phyloP scores from a whole-genome alignment of 2,888 invertebrate species.

The Hydrotaea cyrtoneurina region DNA sequence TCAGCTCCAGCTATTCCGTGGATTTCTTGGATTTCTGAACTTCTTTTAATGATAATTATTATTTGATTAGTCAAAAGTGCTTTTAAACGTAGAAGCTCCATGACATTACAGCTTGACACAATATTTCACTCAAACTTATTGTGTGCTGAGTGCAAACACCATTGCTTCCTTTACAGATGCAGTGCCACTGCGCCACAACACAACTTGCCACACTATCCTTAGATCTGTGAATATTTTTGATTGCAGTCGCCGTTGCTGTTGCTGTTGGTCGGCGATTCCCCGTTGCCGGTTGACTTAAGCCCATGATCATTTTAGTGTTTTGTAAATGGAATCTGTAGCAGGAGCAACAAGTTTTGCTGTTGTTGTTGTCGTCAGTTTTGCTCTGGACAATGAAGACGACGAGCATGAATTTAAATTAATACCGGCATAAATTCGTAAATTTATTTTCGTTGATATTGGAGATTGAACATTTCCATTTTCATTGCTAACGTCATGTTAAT shows the following conservation, averaged over 20 bases:
- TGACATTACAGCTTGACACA: slow-evolving; percentile 69
- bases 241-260: slow-evolving; percentile 18
- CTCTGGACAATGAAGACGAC: slow-evolving; percentile 35
- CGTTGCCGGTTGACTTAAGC: not conserved
- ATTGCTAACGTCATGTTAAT: no score
- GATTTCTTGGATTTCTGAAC: slow-evolving; percentile 48
- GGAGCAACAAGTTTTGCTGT: slow-evolving; percentile 16
- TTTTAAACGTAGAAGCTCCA: slow-evolving; percentile 58
- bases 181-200: slow-evolving; percentile 5
- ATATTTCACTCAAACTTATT: slow-evolving; percentile 73
- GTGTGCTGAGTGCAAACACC: slow-evolving; percentile 60
- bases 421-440: slow-evolving; percentile 56
- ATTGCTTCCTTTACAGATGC: not conserved
- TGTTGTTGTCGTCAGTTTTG: not conserved
- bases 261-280: slow-evolving; percentile 32
- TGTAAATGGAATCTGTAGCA: slow-evolving; percentile 44
- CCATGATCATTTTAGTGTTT: slow-evolving; percentile 57
- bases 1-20: not conserved
- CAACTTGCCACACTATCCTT: slow-evolving; percentile 55
- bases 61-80: slow-evolving; percentile 69
- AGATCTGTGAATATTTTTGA: slow-evolving; percentile 25
- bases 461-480: slow-evolving; percentile 16
- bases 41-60: slow-evolving; percentile 66
- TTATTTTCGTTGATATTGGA: slow-evolving; percentile 56
- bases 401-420: slow-evolving; percentile 56